Base-by-base conservation (phyloP, 2,888 invertebrate genomes). In the Nymphalis c-album region DNA sequence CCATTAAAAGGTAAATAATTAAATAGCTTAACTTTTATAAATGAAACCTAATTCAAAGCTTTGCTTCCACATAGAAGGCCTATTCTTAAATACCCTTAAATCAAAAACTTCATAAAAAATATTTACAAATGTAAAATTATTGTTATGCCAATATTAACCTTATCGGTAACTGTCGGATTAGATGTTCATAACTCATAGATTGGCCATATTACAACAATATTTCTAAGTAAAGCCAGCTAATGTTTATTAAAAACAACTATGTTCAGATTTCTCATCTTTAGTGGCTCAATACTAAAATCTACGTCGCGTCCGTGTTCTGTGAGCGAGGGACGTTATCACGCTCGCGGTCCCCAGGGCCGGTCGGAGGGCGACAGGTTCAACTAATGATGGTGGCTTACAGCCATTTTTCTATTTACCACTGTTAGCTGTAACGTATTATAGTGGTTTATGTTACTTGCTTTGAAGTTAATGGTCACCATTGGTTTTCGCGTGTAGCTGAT, bases 291-390 rank as follows among this genome's bases (percentile, higher is more conserved):
- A 67, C 71, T 60, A 70, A 75, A 77, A 77, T 70, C 72, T 71
- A 71, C 70, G 71, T 74, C 71, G 71, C 64, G 71, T 62, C 40
- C 59, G 63, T 71, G 71, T 72, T 71, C 68, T 69, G 71, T 69
- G 64, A 76, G 76, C 73, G 77, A 78, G 80, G 82, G 82, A 83
- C 81, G 75, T 76, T 78, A 78, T 86, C 86, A 83, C 83, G 80
- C 80, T 75, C 74, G 73, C 64, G 76, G 82, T 83, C 83, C 78
- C 74, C 70, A 77, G 80, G 70, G 64, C 73, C 77, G 77, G 79
- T 77, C 76, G 79, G 78, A 79, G 82, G 82, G 80, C 78, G 81
- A 78, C 78, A 77, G 77, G 77, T 74, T 70, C 76, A 64, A 79
- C 80, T 84, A 84, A 84, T 83, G 81, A 83, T 79, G 76, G 76